phyloP scores from a whole-genome alignment of 2,797 vertebrate species.

The Tamandua tetradactyla region DNA sequence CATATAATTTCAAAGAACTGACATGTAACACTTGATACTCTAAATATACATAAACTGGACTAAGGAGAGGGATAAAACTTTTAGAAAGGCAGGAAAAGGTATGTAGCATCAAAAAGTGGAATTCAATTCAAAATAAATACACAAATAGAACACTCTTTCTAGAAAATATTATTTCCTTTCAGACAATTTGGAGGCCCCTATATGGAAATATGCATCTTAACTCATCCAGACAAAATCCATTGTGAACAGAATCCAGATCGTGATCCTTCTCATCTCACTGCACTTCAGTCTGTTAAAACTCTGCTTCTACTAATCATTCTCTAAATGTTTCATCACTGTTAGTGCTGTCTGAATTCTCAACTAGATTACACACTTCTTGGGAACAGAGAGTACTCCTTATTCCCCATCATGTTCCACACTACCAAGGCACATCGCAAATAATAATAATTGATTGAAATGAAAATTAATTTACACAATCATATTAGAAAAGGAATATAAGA shows the following conservation, averaged over 20 bases:
- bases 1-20: slow-evolving; percentile 33
- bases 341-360: not conserved
- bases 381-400: not conserved
- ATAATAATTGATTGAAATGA: not conserved
- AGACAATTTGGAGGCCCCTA: not conserved
- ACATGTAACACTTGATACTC: not conserved
- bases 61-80: not conserved
- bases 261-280: not conserved
- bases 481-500: not conserved
- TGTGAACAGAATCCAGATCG: not conserved
- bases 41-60: not conserved
- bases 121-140: not conserved
- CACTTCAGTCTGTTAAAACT: not conserved
- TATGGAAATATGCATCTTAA: not conserved
- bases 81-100: not conserved
- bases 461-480: slow-evolving; percentile 19
- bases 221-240: not conserved
- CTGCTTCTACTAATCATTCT: not conserved
- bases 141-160: not conserved
- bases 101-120: not conserved
- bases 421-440: not conserved
- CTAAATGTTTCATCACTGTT: not conserved
- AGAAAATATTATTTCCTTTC: slow-evolving; percentile 31
- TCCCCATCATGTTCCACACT: not conserved
- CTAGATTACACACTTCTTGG: not conserved